These are phyloP conservation scores for Hypotaenidia okinawae DNA, from an alignment of 2,797 vertebrate species.

Conservation along the genomic window DNA sequence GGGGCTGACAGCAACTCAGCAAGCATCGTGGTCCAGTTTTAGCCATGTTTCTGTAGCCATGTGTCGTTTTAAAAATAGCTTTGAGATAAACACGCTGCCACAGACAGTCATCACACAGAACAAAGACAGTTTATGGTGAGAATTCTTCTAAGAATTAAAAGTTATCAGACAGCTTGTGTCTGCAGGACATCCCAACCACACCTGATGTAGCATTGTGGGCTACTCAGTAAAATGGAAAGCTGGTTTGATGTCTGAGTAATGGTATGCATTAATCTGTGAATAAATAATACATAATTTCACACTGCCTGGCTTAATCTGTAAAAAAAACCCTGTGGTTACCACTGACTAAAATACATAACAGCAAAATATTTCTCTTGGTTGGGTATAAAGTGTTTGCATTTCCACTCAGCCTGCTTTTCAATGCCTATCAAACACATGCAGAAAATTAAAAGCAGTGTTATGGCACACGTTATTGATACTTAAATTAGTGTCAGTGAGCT, in stretches of 20 bases:
- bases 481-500: background rate
- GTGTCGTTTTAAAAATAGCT: background rate
- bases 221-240: background rate
- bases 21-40: background rate
- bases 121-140: background rate
- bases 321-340: background rate
- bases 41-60: background rate
- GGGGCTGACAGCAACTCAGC: background rate
- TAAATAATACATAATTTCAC: background rate
- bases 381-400: background rate
- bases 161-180: background rate
- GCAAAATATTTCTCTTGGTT: conserved; percentile 26
- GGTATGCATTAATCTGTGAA: background rate
- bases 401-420: background rate
- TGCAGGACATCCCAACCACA: background rate
- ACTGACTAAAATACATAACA: background rate
- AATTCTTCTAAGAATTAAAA: background rate
- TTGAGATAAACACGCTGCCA: background rate
- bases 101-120: background rate
- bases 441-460: background rate
- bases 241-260: background rate
- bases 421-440: background rate
- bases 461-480: background rate
- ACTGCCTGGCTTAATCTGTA: background rate
- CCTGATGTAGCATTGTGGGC: background rate